Evolutionary conservation across 2,797 vertebrate species (phyloP).

Genomic region (Enteromius unitaeniatus): DNA sequence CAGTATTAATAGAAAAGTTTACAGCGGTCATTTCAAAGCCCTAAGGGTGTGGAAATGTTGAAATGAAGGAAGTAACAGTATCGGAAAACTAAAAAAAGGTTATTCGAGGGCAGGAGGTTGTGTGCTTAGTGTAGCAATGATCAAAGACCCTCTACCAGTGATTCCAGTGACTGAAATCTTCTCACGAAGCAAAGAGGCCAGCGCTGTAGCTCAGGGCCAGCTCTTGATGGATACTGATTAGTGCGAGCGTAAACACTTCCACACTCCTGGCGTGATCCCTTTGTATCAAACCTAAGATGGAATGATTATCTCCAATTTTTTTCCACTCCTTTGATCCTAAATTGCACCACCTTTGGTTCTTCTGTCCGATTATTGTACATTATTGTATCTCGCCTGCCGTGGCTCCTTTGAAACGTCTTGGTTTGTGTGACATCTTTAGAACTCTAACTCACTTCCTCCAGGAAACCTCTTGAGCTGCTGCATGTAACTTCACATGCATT

Average conservation of each 20-base stretch:
- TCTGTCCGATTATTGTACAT: slow-evolving; percentile 31
- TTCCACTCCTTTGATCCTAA: slow-evolving; percentile 25
- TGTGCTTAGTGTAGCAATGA: slow-evolving; percentile 27
- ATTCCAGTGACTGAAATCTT: slow-evolving; percentile 19
- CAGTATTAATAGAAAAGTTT: slow-evolving; percentile 5
- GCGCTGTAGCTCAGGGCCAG: slow-evolving; percentile 12
- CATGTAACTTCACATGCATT: slow-evolving; percentile 10
- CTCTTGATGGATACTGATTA: slow-evolving; percentile 40
- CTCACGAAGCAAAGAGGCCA: slow-evolving; percentile 16
- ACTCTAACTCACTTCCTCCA: not conserved
- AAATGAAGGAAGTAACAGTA: slow-evolving; percentile 1
- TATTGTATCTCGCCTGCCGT: slow-evolving; percentile 20
- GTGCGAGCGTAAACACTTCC: slow-evolving; percentile 11
- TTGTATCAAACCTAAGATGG: slow-evolving; percentile 27
- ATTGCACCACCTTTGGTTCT: slow-evolving; percentile 27
- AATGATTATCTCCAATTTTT: slow-evolving; percentile 45
- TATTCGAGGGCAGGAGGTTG: slow-evolving; percentile 18
- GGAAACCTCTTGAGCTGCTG: not conserved
- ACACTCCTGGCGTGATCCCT: slow-evolving; percentile 1
- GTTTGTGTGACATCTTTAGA: slow-evolving; percentile 26
- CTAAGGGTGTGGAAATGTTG: not conserved
- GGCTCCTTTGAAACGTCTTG: slow-evolving; percentile 36
- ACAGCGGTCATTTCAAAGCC: slow-evolving; percentile 15
- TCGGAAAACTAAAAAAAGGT: slow-evolving; percentile 3
- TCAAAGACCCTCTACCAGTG: slow-evolving; percentile 36